Percentiles rank a stretch among this genome's conserved stretches.
Conservation (phyloP, 2,888 invertebrate genomes). For the Thalpophila matura region DNA sequence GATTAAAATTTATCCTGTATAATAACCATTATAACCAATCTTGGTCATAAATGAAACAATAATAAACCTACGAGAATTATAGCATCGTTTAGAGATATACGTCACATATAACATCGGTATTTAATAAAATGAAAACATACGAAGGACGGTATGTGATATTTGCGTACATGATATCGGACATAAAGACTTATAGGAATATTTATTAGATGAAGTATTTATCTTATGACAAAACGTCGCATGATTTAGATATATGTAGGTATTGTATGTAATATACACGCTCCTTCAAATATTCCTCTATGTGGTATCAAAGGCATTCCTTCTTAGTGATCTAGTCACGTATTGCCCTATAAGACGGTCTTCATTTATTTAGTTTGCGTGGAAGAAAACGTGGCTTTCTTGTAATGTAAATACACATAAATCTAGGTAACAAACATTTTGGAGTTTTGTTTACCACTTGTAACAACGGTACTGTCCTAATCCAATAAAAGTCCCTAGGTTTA, state of each 20-base stretch:
- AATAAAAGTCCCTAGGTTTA: slow-evolving; percentile 62
- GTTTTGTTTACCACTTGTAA: slow-evolving; percentile 69
- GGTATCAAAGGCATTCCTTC: slow-evolving; percentile 75
- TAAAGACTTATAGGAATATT: slow-evolving; percentile 46
- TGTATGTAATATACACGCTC: slow-evolving; percentile 53
- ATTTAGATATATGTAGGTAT: slow-evolving; percentile 62
- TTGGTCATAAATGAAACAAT: slow-evolving; percentile 1
- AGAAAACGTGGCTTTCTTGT: slow-evolving; percentile 64
- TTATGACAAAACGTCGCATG: slow-evolving; percentile 59
- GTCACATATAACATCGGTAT: slow-evolving; percentile 32
- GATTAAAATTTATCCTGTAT: too few relatives aligned
- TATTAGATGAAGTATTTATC: slow-evolving; percentile 51
- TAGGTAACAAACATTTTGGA: slow-evolving; percentile 52
- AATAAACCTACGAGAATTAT: neutral
- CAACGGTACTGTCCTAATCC: slow-evolving; percentile 54
- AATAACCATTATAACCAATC: slow-evolving; percentile 13
- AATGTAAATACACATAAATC: slow-evolving; percentile 59
- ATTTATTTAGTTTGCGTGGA: slow-evolving; percentile 71
- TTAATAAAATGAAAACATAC: slow-evolving; percentile 53
- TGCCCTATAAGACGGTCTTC: slow-evolving; percentile 70
- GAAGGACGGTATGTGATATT: slow-evolving; percentile 45
- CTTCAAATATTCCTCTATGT: slow-evolving; percentile 66
- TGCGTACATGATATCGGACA: slow-evolving; percentile 39
- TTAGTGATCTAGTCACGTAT: slow-evolving; percentile 72
- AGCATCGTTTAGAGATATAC: neutral